These are phyloP conservation scores for Trinorchestia longiramus DNA, from an alignment of 1,140 invertebrate genomes.

Conservation along the genomic window DNA sequence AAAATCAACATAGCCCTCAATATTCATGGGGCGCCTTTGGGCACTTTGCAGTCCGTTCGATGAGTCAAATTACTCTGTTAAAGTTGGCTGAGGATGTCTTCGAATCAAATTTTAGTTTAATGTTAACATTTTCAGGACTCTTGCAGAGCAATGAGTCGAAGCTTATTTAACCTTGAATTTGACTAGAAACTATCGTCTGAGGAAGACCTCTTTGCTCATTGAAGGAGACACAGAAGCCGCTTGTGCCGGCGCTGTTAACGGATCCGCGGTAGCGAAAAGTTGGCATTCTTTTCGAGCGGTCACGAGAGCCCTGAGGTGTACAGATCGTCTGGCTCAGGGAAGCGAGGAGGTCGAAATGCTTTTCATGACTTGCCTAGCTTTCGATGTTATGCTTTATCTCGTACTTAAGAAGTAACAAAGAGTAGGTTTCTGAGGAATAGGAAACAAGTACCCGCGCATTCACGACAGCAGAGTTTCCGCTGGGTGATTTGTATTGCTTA, in stretches of 20 bases:
- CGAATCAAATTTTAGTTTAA: neutral
- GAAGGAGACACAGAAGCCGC: too few relatives aligned
- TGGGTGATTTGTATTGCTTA: neutral
- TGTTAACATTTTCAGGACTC: neutral
- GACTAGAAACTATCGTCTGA: neutral
- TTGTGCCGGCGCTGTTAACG: neutral
- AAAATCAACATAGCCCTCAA: neutral
- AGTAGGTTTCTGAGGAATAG: neutral
- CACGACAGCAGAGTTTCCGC: neutral
- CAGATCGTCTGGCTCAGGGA: neutral
- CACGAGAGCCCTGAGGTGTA: constrained; percentile 15
- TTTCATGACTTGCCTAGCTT: neutral
- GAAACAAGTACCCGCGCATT: neutral
- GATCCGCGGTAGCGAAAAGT: constrained; percentile 10
- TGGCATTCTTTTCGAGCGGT: constrained; percentile 22
- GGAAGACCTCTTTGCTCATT: neutral
- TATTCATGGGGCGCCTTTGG: neutral
- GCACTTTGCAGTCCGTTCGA: neutral
- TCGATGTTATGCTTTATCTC: neutral
- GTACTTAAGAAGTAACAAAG: neutral
- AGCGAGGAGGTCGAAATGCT: neutral
- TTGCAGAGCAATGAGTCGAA: neutral
- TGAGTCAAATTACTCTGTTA: neutral
- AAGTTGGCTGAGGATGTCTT: neutral
- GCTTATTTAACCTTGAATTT: neutral